Base-by-base conservation (phyloP, 2,888 invertebrate species). In the Penaeus monodon region DNA sequence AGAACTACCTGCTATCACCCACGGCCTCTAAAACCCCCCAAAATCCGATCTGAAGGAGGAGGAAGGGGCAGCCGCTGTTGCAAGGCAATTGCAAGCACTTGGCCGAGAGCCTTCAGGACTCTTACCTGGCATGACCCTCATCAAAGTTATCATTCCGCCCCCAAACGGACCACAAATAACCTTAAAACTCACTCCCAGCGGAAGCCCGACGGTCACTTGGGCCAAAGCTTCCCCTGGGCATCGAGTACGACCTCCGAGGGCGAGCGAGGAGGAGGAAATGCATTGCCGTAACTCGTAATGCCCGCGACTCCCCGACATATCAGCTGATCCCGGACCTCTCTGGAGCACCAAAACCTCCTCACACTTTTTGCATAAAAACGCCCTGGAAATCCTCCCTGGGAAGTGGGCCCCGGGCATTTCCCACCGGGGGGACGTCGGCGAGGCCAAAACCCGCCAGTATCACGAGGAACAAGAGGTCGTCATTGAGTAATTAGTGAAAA, bases 321-420 rank as follows among this genome's bases (percentile, higher is more conserved):
- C 85, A 85, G 85, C 85, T 85, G 85, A 85, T 85, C 85, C 33
- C 80, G 63, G 82, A 24, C 29, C 68, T 44, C 29, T 12, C 27
- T 57, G 44, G 65, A 73, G 27, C 81, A 38, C 85, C 38, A 44
- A 20, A 73, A 80, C 80, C 44, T 85, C 74, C 74, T 66, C 74
- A 20, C 81, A 80, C 80, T 49, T 85, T 81, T 81, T 66, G 76
- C 74, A 66, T 63, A 74, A 80, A 74, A 80, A 85, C 85, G 76
- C 74, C 64, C 57, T 76, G 66, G 57, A 74, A 65, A 81, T 63
- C 38, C 12, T 22, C 44, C 33, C 49, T 49, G 65, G 29, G 33
- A n/a, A 44, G 22, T n/a, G 24, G 2, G 29, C 33, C 73, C 38
- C 76, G 17, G 27, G 14, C n/a, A 22, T 29, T 64, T 63, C 57